A percentile compares a stretch with the other conserved stretches of the same genome.
Evolutionary conservation across 2,888 invertebrate species (phyloP).

Genomic region (Andrena minutula): DNA sequence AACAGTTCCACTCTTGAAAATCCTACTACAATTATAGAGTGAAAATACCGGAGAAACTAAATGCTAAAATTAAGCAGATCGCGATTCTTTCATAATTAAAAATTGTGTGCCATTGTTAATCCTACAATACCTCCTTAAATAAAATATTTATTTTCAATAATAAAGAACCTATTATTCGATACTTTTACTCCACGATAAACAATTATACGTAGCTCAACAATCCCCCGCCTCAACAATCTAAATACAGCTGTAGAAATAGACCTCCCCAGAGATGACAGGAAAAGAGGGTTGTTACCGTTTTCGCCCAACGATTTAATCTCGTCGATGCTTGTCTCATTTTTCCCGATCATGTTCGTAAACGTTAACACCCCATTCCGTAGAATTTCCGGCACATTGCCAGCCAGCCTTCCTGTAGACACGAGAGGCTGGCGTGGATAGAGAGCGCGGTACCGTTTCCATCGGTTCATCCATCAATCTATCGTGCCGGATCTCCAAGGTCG

Average conservation of each 20-base stretch:
- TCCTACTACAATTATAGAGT: no score
- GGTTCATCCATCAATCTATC: conserved; percentile 72
- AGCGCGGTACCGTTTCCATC: conserved; percentile 55
- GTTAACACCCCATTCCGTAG: conserved; percentile 48
- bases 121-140: no score
- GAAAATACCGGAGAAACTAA: no score
- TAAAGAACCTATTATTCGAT: no score
- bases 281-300: background rate
- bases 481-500: conserved; percentile 73
- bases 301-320: conserved; percentile 24
- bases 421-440: conserved; percentile 37
- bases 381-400: conserved; percentile 55
- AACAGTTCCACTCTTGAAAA: no score
- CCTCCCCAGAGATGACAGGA: background rate
- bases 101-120: no score
- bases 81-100: no score
- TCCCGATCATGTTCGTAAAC: conserved; percentile 40
- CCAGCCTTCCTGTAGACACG: conserved; percentile 50
- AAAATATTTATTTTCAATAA: no score
- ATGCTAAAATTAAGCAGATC: no score
- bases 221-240: background rate
- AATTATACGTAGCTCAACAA: no score
- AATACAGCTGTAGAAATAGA: background rate
- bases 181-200: no score
- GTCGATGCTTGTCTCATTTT: conserved; percentile 13